Percentiles rank a stretch among this genome's conserved stretches.
These are phyloP conservation scores for Myotis pilosus DNA, from an alignment of 2,797 vertebrate genomes.

Conservation along the genomic window DNA sequence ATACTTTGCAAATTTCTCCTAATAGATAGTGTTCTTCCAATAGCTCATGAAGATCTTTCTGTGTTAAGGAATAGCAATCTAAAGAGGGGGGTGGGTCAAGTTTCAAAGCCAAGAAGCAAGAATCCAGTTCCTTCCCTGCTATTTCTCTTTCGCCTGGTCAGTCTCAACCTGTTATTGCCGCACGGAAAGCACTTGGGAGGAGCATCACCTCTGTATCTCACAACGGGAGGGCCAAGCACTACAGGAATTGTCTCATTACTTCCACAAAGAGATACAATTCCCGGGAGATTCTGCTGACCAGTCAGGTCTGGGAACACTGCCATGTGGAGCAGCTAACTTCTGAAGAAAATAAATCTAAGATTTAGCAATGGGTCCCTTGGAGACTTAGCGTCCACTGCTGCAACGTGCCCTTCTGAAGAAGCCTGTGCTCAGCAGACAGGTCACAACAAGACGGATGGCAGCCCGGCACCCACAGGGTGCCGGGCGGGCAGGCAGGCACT, in stretches of 20 bases:
- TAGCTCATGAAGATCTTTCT: not conserved
- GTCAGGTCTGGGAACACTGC: not conserved
- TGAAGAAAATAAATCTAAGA: constrained; percentile 29
- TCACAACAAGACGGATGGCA: accelerated
- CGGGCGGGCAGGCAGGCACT: not conserved
- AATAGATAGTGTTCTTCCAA: not conserved
- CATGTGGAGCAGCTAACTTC: not conserved
- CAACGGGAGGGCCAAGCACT: not conserved
- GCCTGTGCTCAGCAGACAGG: not conserved
- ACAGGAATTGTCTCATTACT: not conserved
- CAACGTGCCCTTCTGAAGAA: not conserved
- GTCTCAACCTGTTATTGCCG: not conserved
- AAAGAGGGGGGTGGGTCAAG: not conserved
- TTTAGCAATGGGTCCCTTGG: not conserved
- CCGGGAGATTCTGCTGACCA: not conserved
- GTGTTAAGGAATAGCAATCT: not conserved
- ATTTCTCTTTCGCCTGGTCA: not conserved
- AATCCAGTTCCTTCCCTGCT: not conserved
- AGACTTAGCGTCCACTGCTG: not conserved
- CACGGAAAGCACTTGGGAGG: too few relatives aligned
- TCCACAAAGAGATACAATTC: constrained; percentile 35
- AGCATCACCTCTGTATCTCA: not conserved
- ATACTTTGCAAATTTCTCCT: not conserved
- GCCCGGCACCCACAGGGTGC: not conserved
- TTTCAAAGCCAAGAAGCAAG: not conserved